Evolutionary conservation across 2,797 vertebrate species (phyloP).

Genomic region (Falco rusticolus): DNA sequence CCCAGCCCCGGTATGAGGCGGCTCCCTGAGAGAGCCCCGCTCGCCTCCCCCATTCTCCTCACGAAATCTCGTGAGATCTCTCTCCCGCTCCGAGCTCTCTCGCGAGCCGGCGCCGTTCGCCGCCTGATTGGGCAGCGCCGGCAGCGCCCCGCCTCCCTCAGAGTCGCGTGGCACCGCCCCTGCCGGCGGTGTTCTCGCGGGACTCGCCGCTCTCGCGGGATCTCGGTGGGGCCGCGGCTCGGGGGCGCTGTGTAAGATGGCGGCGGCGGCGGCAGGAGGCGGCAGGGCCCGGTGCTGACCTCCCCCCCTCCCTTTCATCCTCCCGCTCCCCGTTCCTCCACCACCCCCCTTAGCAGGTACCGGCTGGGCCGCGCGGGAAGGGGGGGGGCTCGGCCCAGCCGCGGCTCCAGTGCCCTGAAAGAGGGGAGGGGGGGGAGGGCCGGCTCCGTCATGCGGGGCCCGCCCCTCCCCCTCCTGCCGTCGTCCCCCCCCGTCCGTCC

Average conservation of each 20-base stretch:
- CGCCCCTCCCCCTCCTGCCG: neutral
- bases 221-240: neutral
- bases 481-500: neutral
- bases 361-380: neutral
- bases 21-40: neutral
- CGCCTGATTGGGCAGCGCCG: neutral
- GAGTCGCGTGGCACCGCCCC: neutral
- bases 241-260: conserved; percentile 22
- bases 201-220: neutral
- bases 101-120: neutral
- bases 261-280: neutral
- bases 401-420: too few species aligned
- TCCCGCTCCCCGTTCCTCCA: neutral
- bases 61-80: neutral
- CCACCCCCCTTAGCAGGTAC: neutral
- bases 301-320: neutral
- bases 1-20: neutral
- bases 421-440: neutral
- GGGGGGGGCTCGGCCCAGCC: neutral
- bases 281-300: neutral
- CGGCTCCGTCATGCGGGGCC: neutral
- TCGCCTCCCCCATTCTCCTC: neutral
- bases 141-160: neutral
- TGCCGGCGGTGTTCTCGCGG: neutral
- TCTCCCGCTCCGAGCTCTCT: neutral